A percentile compares a stretch with the other conserved stretches of the same genome.
These are phyloP conservation scores for Andrena bicolor DNA, from an alignment of 2,888 invertebrate genomes.

Conservation along the genomic window DNA sequence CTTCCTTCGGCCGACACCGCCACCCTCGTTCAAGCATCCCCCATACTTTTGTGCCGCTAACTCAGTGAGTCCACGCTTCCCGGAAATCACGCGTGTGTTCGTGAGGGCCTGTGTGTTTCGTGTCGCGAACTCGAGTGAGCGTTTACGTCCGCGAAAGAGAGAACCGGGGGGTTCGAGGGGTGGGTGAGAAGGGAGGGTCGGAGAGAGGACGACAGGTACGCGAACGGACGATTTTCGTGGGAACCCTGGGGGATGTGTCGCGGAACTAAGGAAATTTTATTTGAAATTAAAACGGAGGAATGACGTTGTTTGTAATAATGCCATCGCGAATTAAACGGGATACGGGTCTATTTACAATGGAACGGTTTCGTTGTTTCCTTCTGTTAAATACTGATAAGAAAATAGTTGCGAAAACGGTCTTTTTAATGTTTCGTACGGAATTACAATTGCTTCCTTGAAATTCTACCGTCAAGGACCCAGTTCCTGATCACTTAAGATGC, in stretches of 20 bases:
- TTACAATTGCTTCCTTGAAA: too few relatives aligned
- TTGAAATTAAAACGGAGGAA: too few relatives aligned
- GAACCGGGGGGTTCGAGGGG: neutral
- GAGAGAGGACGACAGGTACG: neutral
- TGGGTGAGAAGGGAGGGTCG: neutral
- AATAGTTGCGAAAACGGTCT: too few relatives aligned
- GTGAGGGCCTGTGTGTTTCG: slow-evolving; percentile 36
- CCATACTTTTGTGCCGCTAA: slow-evolving; percentile 62
- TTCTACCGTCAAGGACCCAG: too few relatives aligned
- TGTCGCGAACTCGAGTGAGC: slow-evolving; percentile 40
- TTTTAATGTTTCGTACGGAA: too few relatives aligned
- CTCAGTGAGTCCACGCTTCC: slow-evolving; percentile 64
- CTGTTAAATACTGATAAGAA: too few relatives aligned
- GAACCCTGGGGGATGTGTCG: slow-evolving; percentile 17
- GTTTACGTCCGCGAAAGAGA: slow-evolving; percentile 27
- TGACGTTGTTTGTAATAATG: too few relatives aligned
- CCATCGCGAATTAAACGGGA: too few relatives aligned
- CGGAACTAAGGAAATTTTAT: too few relatives aligned
- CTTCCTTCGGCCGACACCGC: slow-evolving; percentile 10
- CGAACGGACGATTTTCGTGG: slow-evolving; percentile 6
- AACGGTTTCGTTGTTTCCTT: too few relatives aligned
- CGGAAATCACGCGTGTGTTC: slow-evolving; percentile 55
- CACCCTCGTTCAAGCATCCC: slow-evolving; percentile 55
- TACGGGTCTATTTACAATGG: too few relatives aligned
- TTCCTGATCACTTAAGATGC: too few relatives aligned